Base-by-base conservation (phyloP, 2,797 vertebrate genomes). In the Champsocephalus gunnari region DNA sequence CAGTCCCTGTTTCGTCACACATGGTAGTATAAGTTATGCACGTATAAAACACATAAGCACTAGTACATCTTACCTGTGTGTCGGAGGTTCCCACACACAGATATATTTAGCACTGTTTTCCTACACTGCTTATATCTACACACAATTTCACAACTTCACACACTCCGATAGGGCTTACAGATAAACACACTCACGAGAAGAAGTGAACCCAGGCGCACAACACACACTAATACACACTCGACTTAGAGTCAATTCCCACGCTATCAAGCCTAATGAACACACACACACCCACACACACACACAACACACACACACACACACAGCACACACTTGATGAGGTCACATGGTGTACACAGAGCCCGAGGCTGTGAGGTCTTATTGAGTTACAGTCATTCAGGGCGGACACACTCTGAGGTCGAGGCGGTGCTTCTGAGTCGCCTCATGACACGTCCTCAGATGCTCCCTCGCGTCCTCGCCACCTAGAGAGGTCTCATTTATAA, bases 301-400 rank as follows among this genome's bases (percentile, higher is more conserved):
- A 51, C 44, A 45, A 34, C 45, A 14, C 4, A 66, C 24, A 28
- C 50, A 51, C 19, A 44, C 60, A 34, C 45, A 14, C 49, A 43
- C 51, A 19, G 19, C 19, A 19, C 75, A 71, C 76, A 10, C 69
- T 55, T 70, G 75, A 75, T 75, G 80, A 81, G 88, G 77, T 90
- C 87, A 87, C 81, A 64, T 85, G 67, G 67, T 59, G 64, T 14
- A 21, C 67, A 60, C 62, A 14, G 53, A 74, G 74, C 87, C 86
- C 0, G 72, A 51, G 75, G 88, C 86, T 9, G 28, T 9, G 55
- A 59, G 65, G 54, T 79, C 73, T 87, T 85, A 85, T 86, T 85
- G 85, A 87, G 80, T 92, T 89, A 88, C 72, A 72, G 78, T 84
- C 61, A 32, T 86, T 80, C 73, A 68, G 78, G 68, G 77, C 13